Conservation (phyloP, 2,113 vertebrate species). For the Prietella phreatophila region DNA sequence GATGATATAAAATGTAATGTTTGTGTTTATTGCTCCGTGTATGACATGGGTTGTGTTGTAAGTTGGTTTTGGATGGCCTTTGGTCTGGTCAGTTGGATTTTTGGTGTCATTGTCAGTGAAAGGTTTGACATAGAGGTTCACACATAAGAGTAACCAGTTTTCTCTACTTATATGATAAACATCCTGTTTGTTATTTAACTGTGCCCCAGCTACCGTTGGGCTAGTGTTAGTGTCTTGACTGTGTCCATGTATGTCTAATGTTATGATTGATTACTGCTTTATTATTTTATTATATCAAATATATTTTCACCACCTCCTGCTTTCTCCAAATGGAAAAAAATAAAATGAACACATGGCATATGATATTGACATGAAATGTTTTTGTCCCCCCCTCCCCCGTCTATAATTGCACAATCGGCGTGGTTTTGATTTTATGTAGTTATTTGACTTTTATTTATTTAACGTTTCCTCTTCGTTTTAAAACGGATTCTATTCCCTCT, state of each 20-base stretch:
- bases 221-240: background rate
- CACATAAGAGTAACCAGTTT: background rate
- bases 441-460: background rate
- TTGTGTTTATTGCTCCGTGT: constrained; percentile 7
- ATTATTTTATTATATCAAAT: background rate
- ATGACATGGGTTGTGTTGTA: constrained; percentile 13
- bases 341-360: background rate
- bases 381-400: background rate
- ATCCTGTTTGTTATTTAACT: constrained; percentile 13
- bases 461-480: background rate
- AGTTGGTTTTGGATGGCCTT: constrained; percentile 6
- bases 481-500: background rate
- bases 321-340: background rate
- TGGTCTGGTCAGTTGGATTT: background rate
- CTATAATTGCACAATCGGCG: background rate
- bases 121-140: background rate
- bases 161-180: background rate
- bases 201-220: background rate
- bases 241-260: background rate
- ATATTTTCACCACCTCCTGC: background rate
- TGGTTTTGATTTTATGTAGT: background rate
- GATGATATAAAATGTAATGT: background rate
- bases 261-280: constrained; percentile 6
- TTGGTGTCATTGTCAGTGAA: background rate
- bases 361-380: background rate